Evolutionary conservation across 2,797 vertebrate species (phyloP).

Genomic region (Arnoldichthys spilopterus): DNA sequence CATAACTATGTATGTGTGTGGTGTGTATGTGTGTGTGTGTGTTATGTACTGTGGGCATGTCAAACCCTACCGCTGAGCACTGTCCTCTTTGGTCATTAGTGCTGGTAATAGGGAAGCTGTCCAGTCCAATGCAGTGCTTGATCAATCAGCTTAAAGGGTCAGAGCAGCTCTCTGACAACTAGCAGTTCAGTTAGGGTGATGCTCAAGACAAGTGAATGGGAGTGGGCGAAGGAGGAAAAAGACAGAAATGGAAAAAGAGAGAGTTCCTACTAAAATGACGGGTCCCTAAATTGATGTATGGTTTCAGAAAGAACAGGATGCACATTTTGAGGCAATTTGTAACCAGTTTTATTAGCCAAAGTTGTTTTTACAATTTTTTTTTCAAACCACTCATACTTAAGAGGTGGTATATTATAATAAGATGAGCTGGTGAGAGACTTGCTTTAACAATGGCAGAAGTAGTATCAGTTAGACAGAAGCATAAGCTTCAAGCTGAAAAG

Average conservation of each 20-base stretch:
- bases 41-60: slow-evolving; percentile 1
- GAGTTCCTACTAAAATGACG: not conserved
- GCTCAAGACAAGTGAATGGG: not conserved
- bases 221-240: not conserved
- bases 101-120: slow-evolving; percentile 59
- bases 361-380: no score
- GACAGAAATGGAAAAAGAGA: not conserved
- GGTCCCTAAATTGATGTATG: not conserved
- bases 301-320: not conserved
- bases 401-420: no score
- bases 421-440: no score
- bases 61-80: not conserved
- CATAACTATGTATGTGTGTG: slow-evolving; percentile 26
- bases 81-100: slow-evolving; percentile 54
- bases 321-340: not conserved
- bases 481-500: no score
- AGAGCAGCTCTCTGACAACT: slow-evolving; percentile 11
- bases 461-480: no score
- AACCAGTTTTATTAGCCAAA: not conserved
- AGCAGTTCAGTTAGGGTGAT: not conserved
- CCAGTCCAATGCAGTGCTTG: slow-evolving; percentile 50
- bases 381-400: no score
- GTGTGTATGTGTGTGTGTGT: slow-evolving; percentile 11
- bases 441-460: no score
- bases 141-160: slow-evolving; percentile 57